Base-by-base conservation (phyloP, 2,797 vertebrate genomes). In the Coracias cyanogaster region DNA sequence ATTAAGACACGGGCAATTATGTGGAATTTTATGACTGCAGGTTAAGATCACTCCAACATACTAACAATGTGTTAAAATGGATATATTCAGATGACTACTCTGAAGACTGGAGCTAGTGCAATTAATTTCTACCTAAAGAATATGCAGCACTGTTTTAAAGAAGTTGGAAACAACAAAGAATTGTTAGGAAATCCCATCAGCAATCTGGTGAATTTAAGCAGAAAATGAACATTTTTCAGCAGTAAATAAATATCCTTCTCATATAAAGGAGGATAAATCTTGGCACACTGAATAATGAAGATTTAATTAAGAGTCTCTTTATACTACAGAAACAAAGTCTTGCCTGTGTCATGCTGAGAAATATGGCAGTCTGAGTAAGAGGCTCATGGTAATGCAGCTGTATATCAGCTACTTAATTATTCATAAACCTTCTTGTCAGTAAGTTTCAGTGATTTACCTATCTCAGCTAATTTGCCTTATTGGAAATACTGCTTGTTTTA, bases 241-340 rank as follows among this genome's bases (percentile, higher is more conserved):
- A 82, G 71, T 85, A 87, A 96, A 73, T 69, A 13, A 88, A 94
- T 91, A 58, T 93, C 16, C 26, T 61, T 57, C 45, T 51, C 1
- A 4, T 82, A 21, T 45, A 96, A 77, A 83, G 65, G 86, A 49
- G 60, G 61, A 72, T 25, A 73, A 92, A 61, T 80, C 80, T 78
- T 49, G 8, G 49, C 81, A 88, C 9, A 8, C 31, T 85, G 87
- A 90, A 93, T 72, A 96, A 82, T 67, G 78, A 94, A 91, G 72
- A 78, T 89, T 93, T 96, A 96, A 97, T 94, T 96, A 93, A 93
- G 82, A 95, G 89, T 76, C 69, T 90, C 67, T 92, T 93, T 94
- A 25, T 61, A 72, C 90, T 74, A 66, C 62, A 88, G 83, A 94
- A 96, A 78, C 74, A 82, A 88, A 88, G 85, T 86, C 78, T 51